Percentiles rank a stretch among this genome's conserved stretches.
These are phyloP conservation scores for Pelecanus crispus DNA, from an alignment of 2,113 vertebrate genomes.

Conservation along the genomic window DNA sequence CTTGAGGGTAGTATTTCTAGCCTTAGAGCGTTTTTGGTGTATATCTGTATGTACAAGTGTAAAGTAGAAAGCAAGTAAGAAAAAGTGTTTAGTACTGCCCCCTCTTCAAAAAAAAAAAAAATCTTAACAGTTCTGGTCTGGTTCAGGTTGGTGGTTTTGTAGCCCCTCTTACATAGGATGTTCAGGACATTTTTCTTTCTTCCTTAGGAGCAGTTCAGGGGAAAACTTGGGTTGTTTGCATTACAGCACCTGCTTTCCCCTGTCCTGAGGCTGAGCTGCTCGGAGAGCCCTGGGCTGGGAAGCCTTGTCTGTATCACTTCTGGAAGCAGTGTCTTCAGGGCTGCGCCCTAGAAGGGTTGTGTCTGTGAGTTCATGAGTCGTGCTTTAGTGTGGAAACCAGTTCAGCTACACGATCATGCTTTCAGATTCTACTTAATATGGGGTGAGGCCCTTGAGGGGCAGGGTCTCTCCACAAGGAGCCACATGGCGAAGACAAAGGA, in stretches of 20 bases:
- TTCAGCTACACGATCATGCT: not conserved
- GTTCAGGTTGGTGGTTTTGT: not conserved
- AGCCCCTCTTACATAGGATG: not conserved
- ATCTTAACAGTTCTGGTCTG: too few species aligned
- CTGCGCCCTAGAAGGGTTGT: not conserved
- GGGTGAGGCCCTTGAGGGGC: too few species aligned
- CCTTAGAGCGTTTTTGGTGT: not conserved
- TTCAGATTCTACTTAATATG: not conserved
- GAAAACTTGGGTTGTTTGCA: not conserved
- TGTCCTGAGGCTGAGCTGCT: not conserved
- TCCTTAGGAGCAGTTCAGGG: not conserved
- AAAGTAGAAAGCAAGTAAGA: not conserved
- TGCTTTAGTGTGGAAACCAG: not conserved
- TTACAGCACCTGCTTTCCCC: not conserved
- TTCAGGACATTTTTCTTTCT: not conserved
- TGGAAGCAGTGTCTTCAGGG: not conserved
- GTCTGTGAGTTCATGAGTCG: too few species aligned
- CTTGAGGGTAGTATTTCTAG: not conserved
- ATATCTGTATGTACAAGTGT: not conserved
- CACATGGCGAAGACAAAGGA: not conserved
- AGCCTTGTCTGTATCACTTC: not conserved
- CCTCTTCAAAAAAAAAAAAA: not conserved
- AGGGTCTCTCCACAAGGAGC: not conserved
- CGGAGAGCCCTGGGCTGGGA: not conserved
- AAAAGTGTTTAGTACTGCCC: rapidly evolving